Conservation (phyloP, 2,888 invertebrate genomes). For the Tetanocera ferruginea region DNA sequence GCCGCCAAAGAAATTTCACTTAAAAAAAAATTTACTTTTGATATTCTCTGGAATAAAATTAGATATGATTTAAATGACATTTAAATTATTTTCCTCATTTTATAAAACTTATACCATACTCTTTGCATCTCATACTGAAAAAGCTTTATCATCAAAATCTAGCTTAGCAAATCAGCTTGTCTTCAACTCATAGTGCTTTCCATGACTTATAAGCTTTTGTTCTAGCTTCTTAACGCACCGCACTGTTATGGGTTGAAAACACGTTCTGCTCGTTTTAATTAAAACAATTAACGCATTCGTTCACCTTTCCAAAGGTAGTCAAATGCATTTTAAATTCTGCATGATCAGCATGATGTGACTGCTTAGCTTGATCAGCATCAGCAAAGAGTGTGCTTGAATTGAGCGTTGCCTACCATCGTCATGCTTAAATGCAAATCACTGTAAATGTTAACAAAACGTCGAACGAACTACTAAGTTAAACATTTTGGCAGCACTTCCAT, state of each 20-base stretch:
- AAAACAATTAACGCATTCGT: slow-evolving; percentile 33
- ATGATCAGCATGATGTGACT: background rate
- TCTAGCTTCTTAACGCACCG: background rate
- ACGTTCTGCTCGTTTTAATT: slow-evolving; percentile 18
- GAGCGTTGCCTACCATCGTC: background rate
- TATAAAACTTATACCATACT: too few species aligned
- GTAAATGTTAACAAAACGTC: slow-evolving; percentile 32
- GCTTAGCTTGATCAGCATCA: background rate
- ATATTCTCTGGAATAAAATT: too few species aligned
- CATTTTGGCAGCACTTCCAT: slow-evolving; percentile 23
- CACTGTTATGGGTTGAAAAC: background rate
- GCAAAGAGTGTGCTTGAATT: background rate
- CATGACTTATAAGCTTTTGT: too few species aligned
- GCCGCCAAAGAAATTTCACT: too few species aligned
- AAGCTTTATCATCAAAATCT: too few species aligned
- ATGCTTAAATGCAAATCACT: slow-evolving; percentile 20
- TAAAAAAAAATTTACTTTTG: too few species aligned
- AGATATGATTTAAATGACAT: too few species aligned
- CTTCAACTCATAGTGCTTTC: too few species aligned
- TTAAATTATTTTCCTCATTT: too few species aligned
- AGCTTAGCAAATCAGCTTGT: too few species aligned
- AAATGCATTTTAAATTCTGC: background rate
- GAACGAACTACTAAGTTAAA: slow-evolving; percentile 18
- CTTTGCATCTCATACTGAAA: too few species aligned
- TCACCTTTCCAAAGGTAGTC: slow-evolving; percentile 26